These are phyloP conservation scores for Syrphus vitripennis DNA, from an alignment of 2,888 invertebrate species.

Conservation along the genomic window DNA sequence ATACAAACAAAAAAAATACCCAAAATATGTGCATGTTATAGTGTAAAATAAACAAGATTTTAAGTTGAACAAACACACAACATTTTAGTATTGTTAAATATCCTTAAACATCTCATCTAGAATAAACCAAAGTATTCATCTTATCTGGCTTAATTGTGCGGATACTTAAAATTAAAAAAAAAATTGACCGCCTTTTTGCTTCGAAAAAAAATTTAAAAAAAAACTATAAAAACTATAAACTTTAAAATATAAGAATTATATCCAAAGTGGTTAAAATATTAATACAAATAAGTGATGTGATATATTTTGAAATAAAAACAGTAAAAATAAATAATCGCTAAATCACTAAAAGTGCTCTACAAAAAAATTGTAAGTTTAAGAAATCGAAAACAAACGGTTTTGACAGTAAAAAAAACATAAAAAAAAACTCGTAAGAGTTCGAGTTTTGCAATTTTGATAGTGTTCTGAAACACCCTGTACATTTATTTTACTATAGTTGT, in stretches of 20 bases:
- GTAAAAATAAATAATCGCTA: background rate
- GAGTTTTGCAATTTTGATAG: background rate
- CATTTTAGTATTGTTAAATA: too few species aligned
- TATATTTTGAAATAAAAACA: background rate
- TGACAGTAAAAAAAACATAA: background rate
- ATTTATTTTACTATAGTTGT: too few species aligned
- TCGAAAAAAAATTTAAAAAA: background rate
- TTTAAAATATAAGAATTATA: background rate
- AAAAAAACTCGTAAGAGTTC: background rate
- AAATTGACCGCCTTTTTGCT: conserved; percentile 64
- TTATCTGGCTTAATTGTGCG: conserved; percentile 47
- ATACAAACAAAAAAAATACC: background rate
- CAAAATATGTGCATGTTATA: conserved; percentile 47
- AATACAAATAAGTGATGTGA: conserved; percentile 2
- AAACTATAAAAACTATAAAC: background rate
- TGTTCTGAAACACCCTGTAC: background rate
- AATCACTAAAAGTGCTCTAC: background rate
- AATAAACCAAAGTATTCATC: background rate
- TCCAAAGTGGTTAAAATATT: background rate
- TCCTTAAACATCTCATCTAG: background rate
- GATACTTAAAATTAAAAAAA: conserved; percentile 36
- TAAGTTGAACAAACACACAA: background rate
- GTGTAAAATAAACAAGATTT: background rate
- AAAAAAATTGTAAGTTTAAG: background rate
- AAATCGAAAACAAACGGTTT: background rate